Evolutionary conservation across 2,888 invertebrate genomes (phyloP).

Genomic region (Dicyrtomina minuta): DNA sequence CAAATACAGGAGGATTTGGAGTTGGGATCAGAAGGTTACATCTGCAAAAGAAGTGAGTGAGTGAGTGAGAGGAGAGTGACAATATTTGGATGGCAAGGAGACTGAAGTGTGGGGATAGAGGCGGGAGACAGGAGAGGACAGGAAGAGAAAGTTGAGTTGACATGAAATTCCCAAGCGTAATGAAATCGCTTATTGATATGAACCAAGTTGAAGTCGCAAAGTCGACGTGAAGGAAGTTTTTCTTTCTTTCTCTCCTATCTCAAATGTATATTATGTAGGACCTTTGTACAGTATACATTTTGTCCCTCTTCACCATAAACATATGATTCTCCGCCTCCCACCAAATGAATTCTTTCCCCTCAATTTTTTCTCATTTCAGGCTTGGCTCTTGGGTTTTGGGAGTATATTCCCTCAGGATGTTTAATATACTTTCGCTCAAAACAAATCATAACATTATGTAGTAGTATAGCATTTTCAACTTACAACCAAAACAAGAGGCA

Average conservation of each 20-base stretch:
- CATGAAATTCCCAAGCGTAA: constrained; percentile 36
- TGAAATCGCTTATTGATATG: constrained; percentile 42
- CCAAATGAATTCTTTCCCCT: constrained; percentile 35
- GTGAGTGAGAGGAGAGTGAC: not conserved
- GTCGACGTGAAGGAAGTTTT: constrained; percentile 11
- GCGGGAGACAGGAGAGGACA: not conserved
- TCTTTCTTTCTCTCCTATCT: not conserved
- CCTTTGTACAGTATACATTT: too few species aligned
- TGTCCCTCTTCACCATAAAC: not conserved
- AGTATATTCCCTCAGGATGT: constrained; percentile 36
- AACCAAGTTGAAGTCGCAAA: constrained; percentile 27
- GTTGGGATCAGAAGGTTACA: too few species aligned
- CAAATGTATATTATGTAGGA: too few species aligned
- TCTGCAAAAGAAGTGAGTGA: too few species aligned
- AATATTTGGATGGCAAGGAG: not conserved
- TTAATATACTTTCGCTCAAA: constrained; percentile 29
- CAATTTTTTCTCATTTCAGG: constrained; percentile 29
- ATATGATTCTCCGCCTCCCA: constrained; percentile 20
- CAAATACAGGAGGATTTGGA: too few species aligned
- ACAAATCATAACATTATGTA: too few species aligned
- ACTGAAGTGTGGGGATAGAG: not conserved
- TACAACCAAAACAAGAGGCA: not conserved
- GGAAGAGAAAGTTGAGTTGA: constrained; percentile 28
- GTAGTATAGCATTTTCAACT: not conserved
- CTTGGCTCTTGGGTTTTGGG: too few species aligned